Evolutionary conservation across 2,797 vertebrate species (phyloP), one percentile per base, ranked within the genome.

Genomic region (Nyctalus aviator): DNA sequence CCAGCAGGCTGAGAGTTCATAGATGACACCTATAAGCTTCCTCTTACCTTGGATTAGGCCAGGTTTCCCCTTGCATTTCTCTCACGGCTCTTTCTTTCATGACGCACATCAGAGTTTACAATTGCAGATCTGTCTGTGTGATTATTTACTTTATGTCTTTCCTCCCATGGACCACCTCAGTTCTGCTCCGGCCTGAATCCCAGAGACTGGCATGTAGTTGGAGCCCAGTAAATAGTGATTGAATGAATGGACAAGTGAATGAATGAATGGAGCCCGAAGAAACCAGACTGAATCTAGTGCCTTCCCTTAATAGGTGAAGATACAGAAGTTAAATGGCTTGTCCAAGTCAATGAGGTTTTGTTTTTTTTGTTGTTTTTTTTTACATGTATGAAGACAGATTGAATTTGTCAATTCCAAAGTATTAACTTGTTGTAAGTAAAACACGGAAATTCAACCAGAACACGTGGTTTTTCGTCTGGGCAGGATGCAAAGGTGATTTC

Each of bases 61-160:
- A 0, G 0, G 32, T 57, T 82, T 4, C 25, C 15, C 1, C 2
- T 46, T 30, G 68, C 25, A 66, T 46, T 71, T 57, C 17, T 62
- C 46, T 12, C 3, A 3, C 3, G 53, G 18, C 23, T 77, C 17
- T 78, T 89, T 44, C 81, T 66, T 79, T 66, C 76, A 4, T 15
- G 37, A 73, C 30, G 68, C 5, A 7, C 10, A 44, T 46, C 18
- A 53, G 55, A 68, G 68, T 57, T 71, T 59, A 30, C 57, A 75
- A 48, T 4, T 86, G 18, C 30, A 84, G 59, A 83, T 86, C 53
- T 46, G 15, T 64, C 75, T 69, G 37, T 69, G n/a, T 13, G 18
- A 66, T 89, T 82, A 85, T 78, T 78, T 91, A 53, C 86, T 86
- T 82, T 57, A 81, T 30, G 44, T 93, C 83, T 88, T 88, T 95